Evolutionary conservation across 2,888 invertebrate species (phyloP).

Genomic region (Cheilosia pagana): DNA sequence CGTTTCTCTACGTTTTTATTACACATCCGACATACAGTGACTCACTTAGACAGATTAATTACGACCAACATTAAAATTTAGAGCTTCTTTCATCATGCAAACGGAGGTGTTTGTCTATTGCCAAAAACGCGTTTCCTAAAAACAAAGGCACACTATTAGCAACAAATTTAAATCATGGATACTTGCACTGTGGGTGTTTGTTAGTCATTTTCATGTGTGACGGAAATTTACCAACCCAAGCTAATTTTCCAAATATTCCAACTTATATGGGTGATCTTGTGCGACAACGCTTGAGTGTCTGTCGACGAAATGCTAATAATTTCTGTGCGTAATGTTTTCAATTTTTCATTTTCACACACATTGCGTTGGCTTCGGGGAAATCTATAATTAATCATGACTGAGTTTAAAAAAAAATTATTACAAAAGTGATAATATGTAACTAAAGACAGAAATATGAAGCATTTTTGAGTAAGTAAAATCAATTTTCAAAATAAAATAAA

Average conservation of each 20-base stretch:
- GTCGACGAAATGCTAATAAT: neutral
- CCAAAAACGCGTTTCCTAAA: too few species aligned
- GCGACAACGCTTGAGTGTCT: neutral
- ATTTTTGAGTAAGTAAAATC: neutral
- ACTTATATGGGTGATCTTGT: neutral
- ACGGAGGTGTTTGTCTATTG: too few species aligned
- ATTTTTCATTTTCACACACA: neutral
- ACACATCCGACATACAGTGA: too few species aligned
- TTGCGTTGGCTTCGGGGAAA: neutral
- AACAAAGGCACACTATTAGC: neutral
- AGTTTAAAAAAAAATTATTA: neutral
- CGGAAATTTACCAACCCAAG: neutral
- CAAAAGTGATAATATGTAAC: neutral
- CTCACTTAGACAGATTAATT: too few species aligned
- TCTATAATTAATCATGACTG: conserved; percentile 11
- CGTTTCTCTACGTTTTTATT: too few species aligned
- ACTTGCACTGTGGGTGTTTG: neutral
- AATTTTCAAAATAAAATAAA: neutral
- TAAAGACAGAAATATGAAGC: neutral
- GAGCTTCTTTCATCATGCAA: too few species aligned
- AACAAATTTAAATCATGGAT: too few species aligned
- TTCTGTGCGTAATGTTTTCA: neutral
- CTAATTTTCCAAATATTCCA: neutral
- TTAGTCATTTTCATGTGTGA: neutral
- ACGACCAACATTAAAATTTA: too few species aligned